A percentile compares a stretch with the other conserved stretches of the same genome.
Evolutionary conservation across 2,797 vertebrate species (phyloP).

Genomic region (Adelosebastes latens): DNA sequence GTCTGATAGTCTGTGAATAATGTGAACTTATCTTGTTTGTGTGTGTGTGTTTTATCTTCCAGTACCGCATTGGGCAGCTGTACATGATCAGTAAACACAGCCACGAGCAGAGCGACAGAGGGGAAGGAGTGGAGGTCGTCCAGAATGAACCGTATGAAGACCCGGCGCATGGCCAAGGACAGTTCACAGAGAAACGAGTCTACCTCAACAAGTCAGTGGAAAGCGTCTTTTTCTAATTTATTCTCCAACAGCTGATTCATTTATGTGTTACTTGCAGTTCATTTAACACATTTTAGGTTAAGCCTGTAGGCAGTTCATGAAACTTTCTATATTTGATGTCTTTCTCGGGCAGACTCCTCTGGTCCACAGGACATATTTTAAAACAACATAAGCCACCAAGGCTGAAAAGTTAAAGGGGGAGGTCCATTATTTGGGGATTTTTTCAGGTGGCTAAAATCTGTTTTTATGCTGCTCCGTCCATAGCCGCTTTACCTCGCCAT

Average conservation of each 20-base stretch:
- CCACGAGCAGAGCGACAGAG: slow-evolving; percentile 95
- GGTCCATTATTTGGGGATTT: too few species aligned
- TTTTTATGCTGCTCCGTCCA: too few species aligned
- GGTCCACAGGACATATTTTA: neutral
- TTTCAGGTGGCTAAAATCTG: too few species aligned
- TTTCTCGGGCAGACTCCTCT: neutral
- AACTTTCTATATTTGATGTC: neutral
- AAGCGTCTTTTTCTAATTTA: neutral
- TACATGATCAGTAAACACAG: slow-evolving; percentile 99
- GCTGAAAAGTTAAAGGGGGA: neutral
- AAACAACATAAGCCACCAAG: neutral
- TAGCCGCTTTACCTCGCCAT: too few species aligned
- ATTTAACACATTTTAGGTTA: neutral
- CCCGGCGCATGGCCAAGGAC: slow-evolving; percentile 91
- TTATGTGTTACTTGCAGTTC: neutral
- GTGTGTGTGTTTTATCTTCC: slow-evolving; percentile 21
- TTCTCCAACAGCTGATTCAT: neutral
- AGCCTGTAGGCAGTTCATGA: neutral
- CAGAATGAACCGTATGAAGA: slow-evolving; percentile 95
- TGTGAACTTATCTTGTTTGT: neutral
- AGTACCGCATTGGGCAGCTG: slow-evolving; percentile 97
- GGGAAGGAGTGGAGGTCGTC: slow-evolving; percentile 96
- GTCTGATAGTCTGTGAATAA: neutral
- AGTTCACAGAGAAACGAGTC: slow-evolving; percentile 96
- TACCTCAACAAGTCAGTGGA: slow-evolving; percentile 93